These are phyloP conservation scores for Mormyrops boulengeri DNA, from an alignment of 2,797 vertebrate species.

Conservation along the genomic window DNA sequence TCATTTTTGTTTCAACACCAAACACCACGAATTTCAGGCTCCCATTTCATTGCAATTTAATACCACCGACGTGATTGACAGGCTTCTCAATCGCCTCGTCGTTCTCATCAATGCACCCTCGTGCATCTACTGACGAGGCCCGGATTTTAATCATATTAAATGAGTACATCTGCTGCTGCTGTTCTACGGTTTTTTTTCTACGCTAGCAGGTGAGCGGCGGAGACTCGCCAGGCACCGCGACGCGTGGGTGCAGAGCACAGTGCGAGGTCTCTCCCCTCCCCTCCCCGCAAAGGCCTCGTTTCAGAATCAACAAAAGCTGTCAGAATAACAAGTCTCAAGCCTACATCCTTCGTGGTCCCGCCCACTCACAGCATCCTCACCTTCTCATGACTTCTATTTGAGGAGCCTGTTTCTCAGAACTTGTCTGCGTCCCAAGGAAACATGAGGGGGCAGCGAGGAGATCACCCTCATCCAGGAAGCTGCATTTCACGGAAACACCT, in stretches of 20 bases:
- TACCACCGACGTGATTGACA: neutral
- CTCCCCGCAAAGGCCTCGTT: neutral
- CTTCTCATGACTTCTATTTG: neutral
- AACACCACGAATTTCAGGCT: neutral
- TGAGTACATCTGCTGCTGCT: neutral
- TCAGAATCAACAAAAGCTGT: constrained; percentile 17
- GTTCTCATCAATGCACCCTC: neutral
- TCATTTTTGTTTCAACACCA: neutral
- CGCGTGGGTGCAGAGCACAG: constrained; percentile 26
- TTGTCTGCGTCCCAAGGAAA: neutral
- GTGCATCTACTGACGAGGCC: neutral
- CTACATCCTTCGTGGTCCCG: neutral
- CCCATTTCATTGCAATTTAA: neutral
- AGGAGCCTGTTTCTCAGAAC: constrained; percentile 10
- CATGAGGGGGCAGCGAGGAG: neutral
- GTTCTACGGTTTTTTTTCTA: neutral
- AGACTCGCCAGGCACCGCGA: constrained; percentile 30
- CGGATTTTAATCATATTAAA: neutral
- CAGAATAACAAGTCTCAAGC: neutral
- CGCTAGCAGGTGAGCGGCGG: neutral
- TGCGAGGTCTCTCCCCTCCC: constrained; percentile 22
- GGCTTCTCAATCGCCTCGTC: neutral
- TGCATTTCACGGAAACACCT: neutral
- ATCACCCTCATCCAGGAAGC: neutral
- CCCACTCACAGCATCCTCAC: constrained; percentile 4